Percentiles rank a stretch among this genome's conserved stretches.
Evolutionary conservation across 2,113 vertebrate genomes (phyloP).

Genomic region (Rhodinocichla rosea): DNA sequence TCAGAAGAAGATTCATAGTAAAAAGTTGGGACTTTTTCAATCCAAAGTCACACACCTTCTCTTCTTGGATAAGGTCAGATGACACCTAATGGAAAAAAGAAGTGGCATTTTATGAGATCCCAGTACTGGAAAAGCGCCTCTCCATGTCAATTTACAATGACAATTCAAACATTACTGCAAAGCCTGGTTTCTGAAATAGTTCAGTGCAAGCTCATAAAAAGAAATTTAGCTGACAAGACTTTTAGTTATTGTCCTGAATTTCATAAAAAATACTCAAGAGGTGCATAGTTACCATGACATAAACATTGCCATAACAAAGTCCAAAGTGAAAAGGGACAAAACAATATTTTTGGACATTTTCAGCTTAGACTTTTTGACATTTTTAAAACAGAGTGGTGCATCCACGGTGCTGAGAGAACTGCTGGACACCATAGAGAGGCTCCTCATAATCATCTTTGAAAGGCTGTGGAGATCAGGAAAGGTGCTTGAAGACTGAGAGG

Average conservation of each 20-base stretch:
- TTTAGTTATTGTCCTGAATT: not conserved
- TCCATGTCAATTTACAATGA: not conserved
- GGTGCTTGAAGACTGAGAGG: not conserved
- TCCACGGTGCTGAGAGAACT: not conserved
- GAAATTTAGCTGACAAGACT: not conserved
- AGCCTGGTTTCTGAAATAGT: not conserved
- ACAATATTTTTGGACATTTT: not conserved
- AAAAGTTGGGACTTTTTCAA: not conserved
- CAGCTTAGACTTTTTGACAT: not conserved
- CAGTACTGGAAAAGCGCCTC: not conserved
- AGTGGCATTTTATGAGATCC: not conserved
- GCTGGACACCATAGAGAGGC: not conserved
- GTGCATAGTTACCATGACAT: not conserved
- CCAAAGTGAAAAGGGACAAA: not conserved
- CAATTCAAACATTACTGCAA: not conserved
- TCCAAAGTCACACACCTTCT: not conserved
- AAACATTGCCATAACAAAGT: not conserved
- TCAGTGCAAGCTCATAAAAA: not conserved
- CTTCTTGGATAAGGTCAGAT: slow-evolving; percentile 6
- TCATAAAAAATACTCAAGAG: not conserved
- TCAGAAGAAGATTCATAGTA: slow-evolving; percentile 32
- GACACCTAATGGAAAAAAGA: not conserved
- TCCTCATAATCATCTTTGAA: not conserved
- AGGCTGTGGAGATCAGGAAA: not conserved
- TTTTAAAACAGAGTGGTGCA: not conserved